Evolutionary conservation across 64 coral and sea anemone species (phyloP).

Genomic region (Stichodactyla mertensii): DNA sequence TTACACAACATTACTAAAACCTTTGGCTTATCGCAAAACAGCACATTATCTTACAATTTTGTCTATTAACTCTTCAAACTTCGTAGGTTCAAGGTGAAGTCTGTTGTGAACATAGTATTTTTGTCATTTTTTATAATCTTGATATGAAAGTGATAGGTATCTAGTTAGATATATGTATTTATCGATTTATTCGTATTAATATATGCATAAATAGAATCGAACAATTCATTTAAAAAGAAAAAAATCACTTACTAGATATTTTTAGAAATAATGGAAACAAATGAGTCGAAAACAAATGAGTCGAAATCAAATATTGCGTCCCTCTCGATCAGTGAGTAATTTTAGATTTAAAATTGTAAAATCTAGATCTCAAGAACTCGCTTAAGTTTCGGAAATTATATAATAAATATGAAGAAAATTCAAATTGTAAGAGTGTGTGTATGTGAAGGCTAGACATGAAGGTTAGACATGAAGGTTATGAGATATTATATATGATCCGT

Average conservation of each 20-base stretch:
- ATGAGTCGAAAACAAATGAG: neutral
- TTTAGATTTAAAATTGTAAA: neutral
- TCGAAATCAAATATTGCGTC: neutral
- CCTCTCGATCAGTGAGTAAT: neutral
- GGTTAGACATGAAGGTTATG: constrained; percentile 7
- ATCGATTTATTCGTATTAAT: neutral
- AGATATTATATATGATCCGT: neutral
- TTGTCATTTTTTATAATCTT: neutral
- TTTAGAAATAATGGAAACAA: neutral
- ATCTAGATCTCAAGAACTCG: neutral
- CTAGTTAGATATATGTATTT: neutral
- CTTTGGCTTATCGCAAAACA: constrained; percentile 10
- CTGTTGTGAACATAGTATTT: neutral
- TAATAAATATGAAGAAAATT: neutral
- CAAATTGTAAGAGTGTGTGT: neutral
- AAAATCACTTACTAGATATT: neutral
- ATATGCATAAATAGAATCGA: neutral
- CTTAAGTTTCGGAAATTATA: no score
- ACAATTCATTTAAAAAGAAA: neutral
- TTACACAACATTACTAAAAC: constrained; percentile 18
- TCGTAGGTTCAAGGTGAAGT: constrained; percentile 8
- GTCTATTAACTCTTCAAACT: constrained; percentile 17
- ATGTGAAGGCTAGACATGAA: neutral
- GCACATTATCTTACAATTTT: constrained; percentile 2
- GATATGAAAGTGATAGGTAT: neutral